A percentile compares a stretch with the other conserved stretches of the same genome.
These are phyloP conservation scores for Sarcophaga rosellei DNA, from an alignment of 2,888 invertebrate species.

Conservation along the genomic window DNA sequence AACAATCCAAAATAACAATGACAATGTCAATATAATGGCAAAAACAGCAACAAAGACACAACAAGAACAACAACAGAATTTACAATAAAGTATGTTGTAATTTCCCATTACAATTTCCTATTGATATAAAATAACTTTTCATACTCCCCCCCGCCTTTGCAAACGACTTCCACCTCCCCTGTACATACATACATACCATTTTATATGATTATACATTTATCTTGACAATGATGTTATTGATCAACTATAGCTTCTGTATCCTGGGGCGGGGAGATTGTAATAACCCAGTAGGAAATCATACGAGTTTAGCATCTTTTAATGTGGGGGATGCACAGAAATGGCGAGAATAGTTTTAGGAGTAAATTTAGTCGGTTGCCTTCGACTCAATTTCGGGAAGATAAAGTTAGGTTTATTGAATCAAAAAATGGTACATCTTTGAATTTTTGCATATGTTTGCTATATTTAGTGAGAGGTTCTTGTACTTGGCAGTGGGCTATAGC, in stretches of 20 bases:
- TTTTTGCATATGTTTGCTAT: no score
- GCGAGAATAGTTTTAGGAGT: no score
- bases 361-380: no score
- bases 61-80: slow-evolving; percentile 25
- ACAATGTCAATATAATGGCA: slow-evolving; percentile 45
- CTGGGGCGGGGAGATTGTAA: background rate
- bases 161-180: background rate
- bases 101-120: slow-evolving; percentile 65
- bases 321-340: no score
- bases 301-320: background rate
- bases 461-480: no score
- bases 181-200: background rate
- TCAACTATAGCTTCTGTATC: slow-evolving; percentile 25
- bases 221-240: slow-evolving; percentile 28
- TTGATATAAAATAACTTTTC: slow-evolving; percentile 47
- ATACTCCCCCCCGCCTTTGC: background rate
- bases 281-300: background rate
- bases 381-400: no score
- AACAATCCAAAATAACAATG: slow-evolving; percentile 14
- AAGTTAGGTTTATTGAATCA: no score
- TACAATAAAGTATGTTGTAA: slow-evolving; percentile 56
- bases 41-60: slow-evolving; percentile 36
- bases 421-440: no score
- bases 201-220: slow-evolving; percentile 6
- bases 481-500: no score